Base-by-base conservation (phyloP, 2,888 invertebrate genomes). In the Ophraella communa region DNA sequence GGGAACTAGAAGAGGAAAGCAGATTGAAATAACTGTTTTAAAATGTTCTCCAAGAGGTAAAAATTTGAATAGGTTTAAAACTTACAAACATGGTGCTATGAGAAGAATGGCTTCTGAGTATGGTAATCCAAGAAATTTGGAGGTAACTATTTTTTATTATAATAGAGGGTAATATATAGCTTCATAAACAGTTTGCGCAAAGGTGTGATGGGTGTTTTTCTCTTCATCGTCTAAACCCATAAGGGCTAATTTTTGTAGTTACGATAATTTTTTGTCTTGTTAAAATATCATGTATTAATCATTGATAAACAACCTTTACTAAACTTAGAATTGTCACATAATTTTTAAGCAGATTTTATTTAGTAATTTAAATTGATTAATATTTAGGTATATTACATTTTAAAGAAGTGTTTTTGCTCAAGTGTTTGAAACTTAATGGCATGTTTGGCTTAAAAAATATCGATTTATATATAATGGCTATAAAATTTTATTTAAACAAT, bases 71-170 rank as follows among this genome's bases (percentile, higher is more conserved):
- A 73, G 72, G 62, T 77, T 77, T 68, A 73, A 74, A 64, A 71
- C 75, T 8, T 73, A 73, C 68, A 74, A 71, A 51, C 76, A 76
- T 64, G 77, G 76, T n/a, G 64, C 78, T 51, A 68, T 76, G 60
- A 76, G 72, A 72, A 70, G 78, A 62, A 79, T 78, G 69, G 71
- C 72, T 18, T 77, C 78, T 56, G 79, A 78, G 68, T 81, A 80
- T 70, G 74, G 72, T 47, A 81, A 81, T 73, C 82, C 82, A 73
- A 79, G 82, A 77, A 80, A 80, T 64, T 77, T 81, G 78, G 82
- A 82, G 81, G 82, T 82, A 81, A 82, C 76, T 80, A 80, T 81
- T 51, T 81, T 81, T 77, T 76, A 81, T 71, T 81, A 81, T 78
- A 81, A 81, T 76, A 78, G 76, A 73, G 74, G 77, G 69, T 76